A percentile compares a stretch with the other conserved stretches of the same genome.
Conservation (phyloP, 2,888 invertebrate genomes). For the Pyrgus malvae region DNA sequence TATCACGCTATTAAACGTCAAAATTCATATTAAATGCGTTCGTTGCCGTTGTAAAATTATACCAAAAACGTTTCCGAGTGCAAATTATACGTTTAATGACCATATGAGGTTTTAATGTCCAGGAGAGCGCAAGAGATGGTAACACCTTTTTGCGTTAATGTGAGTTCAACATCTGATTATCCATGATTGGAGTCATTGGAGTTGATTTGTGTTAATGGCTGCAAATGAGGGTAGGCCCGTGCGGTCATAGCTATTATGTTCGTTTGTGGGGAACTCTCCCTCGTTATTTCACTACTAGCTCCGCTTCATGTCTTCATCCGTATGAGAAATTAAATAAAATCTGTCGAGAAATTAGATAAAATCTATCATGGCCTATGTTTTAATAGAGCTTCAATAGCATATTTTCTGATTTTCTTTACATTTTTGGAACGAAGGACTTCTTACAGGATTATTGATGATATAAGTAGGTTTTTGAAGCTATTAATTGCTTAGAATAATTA, state of each 20-base stretch:
- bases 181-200: constrained; percentile 63
- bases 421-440: no score
- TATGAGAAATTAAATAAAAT: no score
- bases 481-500: no score
- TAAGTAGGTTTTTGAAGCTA: no score
- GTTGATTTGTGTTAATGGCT: constrained; percentile 73
- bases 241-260: constrained; percentile 43
- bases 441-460: no score
- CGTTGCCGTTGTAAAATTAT: constrained; percentile 35
- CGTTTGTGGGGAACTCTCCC: constrained; percentile 51
- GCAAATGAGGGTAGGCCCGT: constrained; percentile 65
- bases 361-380: no score
- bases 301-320: no score
- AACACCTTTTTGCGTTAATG: constrained; percentile 73
- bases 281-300: constrained; percentile 23
- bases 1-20: constrained; percentile 13
- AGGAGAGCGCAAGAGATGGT: constrained; percentile 46
- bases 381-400: no score
- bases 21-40: constrained; percentile 30
- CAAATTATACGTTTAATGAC: constrained; percentile 52
- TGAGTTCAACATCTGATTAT: constrained; percentile 69
- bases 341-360: no score
- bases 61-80: constrained; percentile 54
- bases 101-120: constrained; percentile 58
- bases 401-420: no score